Evolutionary conservation across 2,797 vertebrate species (phyloP).

Genomic region (Hirundo rustica): DNA sequence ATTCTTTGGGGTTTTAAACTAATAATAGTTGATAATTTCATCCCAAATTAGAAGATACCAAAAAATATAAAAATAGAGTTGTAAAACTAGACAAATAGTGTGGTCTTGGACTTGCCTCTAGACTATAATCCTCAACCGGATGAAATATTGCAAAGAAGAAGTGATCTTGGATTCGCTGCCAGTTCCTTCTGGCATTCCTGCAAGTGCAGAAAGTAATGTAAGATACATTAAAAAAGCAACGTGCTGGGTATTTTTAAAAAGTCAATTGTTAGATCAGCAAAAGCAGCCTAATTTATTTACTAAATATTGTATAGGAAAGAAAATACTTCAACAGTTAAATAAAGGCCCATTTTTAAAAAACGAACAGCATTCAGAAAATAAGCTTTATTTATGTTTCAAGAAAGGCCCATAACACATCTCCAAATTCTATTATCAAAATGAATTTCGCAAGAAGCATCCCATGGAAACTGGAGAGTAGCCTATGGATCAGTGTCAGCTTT

Average conservation of each 20-base stretch:
- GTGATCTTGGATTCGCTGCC: constrained; percentile 93
- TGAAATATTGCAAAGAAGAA: constrained; percentile 93
- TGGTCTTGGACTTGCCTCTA: constrained; percentile 80
- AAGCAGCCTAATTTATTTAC: background rate
- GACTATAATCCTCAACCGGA: constrained; percentile 87
- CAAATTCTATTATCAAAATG: background rate
- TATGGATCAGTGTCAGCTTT: background rate
- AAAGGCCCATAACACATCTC: background rate
- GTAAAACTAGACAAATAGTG: background rate
- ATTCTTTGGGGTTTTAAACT: background rate
- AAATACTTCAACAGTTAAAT: background rate
- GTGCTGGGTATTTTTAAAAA: background rate
- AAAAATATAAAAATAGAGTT: background rate
- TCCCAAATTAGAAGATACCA: background rate
- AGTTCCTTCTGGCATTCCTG: constrained; percentile 94
- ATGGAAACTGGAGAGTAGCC: background rate
- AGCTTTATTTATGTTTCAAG: background rate
- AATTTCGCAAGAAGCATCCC: background rate
- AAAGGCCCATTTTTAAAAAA: background rate
- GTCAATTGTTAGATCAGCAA: background rate
- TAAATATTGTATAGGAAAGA: background rate
- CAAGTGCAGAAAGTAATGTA: background rate
- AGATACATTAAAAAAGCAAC: background rate
- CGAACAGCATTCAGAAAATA: background rate
- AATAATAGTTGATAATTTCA: background rate